Evolutionary conservation across 1,140 invertebrate genomes (phyloP).

Genomic region (Scaptomyza hsui): DNA sequence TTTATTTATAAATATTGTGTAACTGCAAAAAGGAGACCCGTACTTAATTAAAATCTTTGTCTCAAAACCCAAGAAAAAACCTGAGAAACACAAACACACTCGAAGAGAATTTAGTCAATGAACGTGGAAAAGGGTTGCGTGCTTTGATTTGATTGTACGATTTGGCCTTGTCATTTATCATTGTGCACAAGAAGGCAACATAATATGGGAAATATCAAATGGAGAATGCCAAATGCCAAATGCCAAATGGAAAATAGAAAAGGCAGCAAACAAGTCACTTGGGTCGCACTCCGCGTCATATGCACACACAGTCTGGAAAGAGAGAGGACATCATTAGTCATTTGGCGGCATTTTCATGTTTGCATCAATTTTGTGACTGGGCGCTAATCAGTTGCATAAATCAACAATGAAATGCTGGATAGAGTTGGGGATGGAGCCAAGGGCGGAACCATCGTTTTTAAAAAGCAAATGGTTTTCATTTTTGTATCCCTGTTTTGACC

Average conservation of each 20-base stretch:
- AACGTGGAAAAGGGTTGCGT: slow-evolving; percentile 65
- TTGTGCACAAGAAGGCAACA: slow-evolving; percentile 35
- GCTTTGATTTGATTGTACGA: slow-evolving; percentile 73
- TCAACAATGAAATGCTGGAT: slow-evolving; percentile 60
- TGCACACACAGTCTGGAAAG: slow-evolving; percentile 11
- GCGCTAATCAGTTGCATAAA: slow-evolving; percentile 80
- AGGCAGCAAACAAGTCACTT: slow-evolving; percentile 52
- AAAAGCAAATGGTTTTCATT: slow-evolving; percentile 57
- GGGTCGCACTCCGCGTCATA: slow-evolving; percentile 21
- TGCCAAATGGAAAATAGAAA: slow-evolving; percentile 1
- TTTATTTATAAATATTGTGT: slow-evolving; percentile 79
- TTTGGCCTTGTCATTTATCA: slow-evolving; percentile 74
- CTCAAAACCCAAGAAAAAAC: slow-evolving; percentile 29
- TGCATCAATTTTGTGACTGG: slow-evolving; percentile 59
- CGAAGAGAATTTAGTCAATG: slow-evolving; percentile 64
- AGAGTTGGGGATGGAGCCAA: slow-evolving; percentile 7
- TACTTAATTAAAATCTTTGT: slow-evolving; percentile 74
- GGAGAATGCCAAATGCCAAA: slow-evolving; percentile 12
- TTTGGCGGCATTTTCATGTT: slow-evolving; percentile 63
- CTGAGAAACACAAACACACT: background rate
- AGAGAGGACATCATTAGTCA: slow-evolving; percentile 67
- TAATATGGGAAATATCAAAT: slow-evolving; percentile 35
- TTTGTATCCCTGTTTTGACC: slow-evolving; percentile 50
- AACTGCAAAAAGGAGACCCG: slow-evolving; percentile 63
- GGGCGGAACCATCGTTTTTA: slow-evolving; percentile 52